Conservation (phyloP, 1,140 invertebrate genomes). For the Bombus fervidus region DNA sequence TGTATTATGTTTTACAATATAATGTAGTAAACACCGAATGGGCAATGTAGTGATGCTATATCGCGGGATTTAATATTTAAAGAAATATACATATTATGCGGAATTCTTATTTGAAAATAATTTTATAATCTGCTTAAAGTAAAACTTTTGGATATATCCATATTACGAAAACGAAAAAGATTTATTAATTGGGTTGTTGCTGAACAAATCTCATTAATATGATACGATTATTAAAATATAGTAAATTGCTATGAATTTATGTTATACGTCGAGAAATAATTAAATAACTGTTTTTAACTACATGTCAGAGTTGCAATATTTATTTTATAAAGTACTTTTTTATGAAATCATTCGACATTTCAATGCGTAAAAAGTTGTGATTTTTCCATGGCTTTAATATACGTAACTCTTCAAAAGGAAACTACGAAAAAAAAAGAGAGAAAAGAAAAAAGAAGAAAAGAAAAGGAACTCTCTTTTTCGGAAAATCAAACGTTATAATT, state of each 20-base stretch:
- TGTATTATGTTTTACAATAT: neutral
- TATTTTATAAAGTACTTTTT: too few relatives aligned
- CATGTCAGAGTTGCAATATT: too few relatives aligned
- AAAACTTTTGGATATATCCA: neutral
- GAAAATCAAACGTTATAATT: neutral
- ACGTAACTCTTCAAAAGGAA: too few relatives aligned
- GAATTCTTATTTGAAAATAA: neutral
- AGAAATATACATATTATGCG: neutral
- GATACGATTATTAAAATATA: neutral
- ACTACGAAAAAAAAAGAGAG: too few relatives aligned
- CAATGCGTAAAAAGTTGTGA: neutral
- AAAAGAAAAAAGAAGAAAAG: too few relatives aligned
- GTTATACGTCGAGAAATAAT: neutral
- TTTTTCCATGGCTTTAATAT: neutral
- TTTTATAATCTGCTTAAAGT: neutral
- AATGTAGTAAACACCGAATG: neutral
- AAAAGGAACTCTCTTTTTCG: neutral
- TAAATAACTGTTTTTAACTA: neutral
- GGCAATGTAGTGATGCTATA: neutral
- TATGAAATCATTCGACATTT: too few relatives aligned
- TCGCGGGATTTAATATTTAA: too few relatives aligned
- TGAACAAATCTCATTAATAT: neutral
- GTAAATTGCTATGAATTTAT: neutral
- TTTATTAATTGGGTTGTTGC: neutral
- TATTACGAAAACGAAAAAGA: neutral